Evolutionary conservation across 37 sponge, comb jelly and placozoan species (phyloP), one percentile per base, ranked within the genome.

Genomic region (Geodia barretti): DNA sequence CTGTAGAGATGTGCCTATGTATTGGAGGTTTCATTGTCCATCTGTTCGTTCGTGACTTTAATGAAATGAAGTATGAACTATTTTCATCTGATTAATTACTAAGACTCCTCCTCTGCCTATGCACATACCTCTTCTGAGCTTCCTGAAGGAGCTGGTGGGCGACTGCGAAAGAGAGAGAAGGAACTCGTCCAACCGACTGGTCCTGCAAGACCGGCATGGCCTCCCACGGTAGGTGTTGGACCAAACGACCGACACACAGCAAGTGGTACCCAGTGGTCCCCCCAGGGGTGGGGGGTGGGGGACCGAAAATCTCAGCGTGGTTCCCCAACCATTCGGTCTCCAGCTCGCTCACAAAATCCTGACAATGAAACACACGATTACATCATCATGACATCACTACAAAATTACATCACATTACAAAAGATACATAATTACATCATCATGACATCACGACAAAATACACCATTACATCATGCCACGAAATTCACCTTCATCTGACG

Each of bases 161-260:
- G 30, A 78, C 74, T 41, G 74, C 73, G 42, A 91, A 88, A 8
- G 69, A 37, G n/a, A 94, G 77, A 0, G 95, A 94, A 8, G 95
- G 95, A 77, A 84, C 88, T 25, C 95, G 62, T 14, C 86, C 64
- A 23, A 91, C 75, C 20, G 84, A 29, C 23, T 71, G 76, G 20
- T 77, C 84, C 40, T 62, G 67, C 26, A 92, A 61, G 25, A 24
- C 11, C 24, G 79, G 75, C 4, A 89, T 68, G 29, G 61, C 54
- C 74, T 93, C 93, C 91, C 91, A 85, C 0, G 93, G 93, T 8
- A 93, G 68, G 5, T 38, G 54, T 4, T 89, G 90, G 19, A 89
- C 63, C 29, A 23, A 38, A 31, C 64, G 80, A 26, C 70, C 64
- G 23, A 78, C 62, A 3, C 64, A 41, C 34, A 90, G 71, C 4